Evolutionary conservation across 2,113 vertebrate genomes (phyloP).

Genomic region (Tricholaema leucomelas): DNA sequence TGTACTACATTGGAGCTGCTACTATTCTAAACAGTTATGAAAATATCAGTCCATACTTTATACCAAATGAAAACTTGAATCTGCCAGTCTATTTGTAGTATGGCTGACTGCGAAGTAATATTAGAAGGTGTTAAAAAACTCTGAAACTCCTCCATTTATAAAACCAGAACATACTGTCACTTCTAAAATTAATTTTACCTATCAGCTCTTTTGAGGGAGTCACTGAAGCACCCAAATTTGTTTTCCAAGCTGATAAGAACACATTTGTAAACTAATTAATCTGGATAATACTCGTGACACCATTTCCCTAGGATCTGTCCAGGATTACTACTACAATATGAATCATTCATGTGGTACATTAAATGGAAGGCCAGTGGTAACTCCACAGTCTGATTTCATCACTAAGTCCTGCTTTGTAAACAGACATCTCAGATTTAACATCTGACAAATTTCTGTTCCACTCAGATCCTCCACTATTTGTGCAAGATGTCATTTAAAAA

Average conservation of each 20-base stretch:
- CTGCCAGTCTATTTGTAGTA: background rate
- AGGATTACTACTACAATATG: background rate
- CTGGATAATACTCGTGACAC: background rate
- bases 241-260: background rate
- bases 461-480: background rate
- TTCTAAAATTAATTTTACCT: background rate
- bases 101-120: background rate
- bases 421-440: background rate
- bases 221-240: background rate
- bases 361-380: background rate
- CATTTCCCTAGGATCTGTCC: background rate
- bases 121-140: background rate
- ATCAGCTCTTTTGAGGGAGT: background rate
- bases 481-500: background rate
- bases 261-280: background rate
- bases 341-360: background rate
- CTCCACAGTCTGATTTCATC: background rate
- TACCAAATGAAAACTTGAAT: background rate
- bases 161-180: background rate
- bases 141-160: background rate
- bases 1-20: background rate
- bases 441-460: background rate
- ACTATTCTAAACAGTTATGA: background rate
- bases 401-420: slow-evolving; percentile 16
- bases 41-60: background rate